phyloP scores from a whole-genome alignment of 2,797 vertebrate genomes.

The Orestias chungarensis region DNA sequence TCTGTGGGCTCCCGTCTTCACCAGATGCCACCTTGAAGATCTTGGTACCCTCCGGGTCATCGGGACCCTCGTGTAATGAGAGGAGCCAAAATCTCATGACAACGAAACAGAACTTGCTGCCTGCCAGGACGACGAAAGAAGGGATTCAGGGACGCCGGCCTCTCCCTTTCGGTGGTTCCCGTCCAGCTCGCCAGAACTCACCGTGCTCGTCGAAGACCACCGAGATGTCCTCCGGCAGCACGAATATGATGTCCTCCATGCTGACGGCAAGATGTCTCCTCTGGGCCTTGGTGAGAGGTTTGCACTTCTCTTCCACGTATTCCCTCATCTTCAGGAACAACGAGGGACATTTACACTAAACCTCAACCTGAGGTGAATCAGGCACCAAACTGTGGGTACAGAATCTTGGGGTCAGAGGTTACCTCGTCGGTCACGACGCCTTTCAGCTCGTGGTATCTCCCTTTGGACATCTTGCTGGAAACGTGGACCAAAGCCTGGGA shows the following conservation, averaged over 20 bases:
- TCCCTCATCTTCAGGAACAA: constrained; percentile 56
- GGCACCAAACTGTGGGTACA: neutral
- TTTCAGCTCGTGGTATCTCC: constrained; percentile 51
- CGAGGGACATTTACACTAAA: neutral
- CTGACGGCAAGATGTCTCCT: constrained; percentile 50
- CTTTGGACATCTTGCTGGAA: constrained; percentile 63
- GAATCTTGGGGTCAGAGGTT: neutral
- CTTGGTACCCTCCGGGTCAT: constrained; percentile 62
- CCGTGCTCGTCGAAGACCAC: constrained; percentile 55
- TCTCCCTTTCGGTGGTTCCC: neutral
- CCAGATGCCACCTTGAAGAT: constrained; percentile 60
- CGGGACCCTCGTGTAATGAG: constrained; percentile 54
- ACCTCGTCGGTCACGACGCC: constrained; percentile 69
- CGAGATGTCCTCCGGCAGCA: constrained; percentile 65
- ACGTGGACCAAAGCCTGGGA: constrained; percentile 68
- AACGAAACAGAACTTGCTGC: constrained; percentile 61
- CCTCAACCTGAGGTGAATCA: neutral
- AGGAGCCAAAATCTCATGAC: constrained; percentile 71
- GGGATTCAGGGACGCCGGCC: neutral
- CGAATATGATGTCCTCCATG: constrained; percentile 64
- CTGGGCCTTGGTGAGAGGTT: constrained; percentile 37
- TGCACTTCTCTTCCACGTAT: constrained; percentile 53
- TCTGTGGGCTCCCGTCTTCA: constrained; percentile 37
- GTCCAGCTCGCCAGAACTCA: constrained; percentile 28
- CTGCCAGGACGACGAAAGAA: constrained; percentile 19